phyloP scores from a whole-genome alignment of 2,888 invertebrate genomes.

The Chorisops tibialis region DNA sequence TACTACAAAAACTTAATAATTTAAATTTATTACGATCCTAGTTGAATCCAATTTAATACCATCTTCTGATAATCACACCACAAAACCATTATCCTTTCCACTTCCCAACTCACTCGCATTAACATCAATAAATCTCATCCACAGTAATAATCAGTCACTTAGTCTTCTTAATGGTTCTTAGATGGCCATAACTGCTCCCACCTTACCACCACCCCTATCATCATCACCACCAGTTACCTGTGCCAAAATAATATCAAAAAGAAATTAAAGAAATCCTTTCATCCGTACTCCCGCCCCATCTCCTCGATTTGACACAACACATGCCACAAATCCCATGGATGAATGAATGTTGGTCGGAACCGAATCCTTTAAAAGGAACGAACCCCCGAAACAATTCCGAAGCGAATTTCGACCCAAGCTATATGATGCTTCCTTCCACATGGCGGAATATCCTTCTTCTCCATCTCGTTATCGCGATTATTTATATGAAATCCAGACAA shows the following conservation, averaged over 20 bases:
- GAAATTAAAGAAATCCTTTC: conserved; percentile 11
- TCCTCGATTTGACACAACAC: background rate
- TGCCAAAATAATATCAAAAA: conserved; percentile 20
- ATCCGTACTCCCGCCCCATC: background rate
- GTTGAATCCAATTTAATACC: too few species aligned
- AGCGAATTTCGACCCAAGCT: background rate
- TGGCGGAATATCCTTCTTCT: background rate
- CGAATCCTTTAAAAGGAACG: background rate
- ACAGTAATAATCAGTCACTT: conserved; percentile 23
- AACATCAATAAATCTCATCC: conserved; percentile 25
- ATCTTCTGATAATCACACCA: too few species aligned
- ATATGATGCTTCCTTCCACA: background rate
- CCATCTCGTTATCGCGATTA: too few species aligned
- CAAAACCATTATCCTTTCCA: too few species aligned
- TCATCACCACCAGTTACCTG: conserved; percentile 3
- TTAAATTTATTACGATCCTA: too few species aligned
- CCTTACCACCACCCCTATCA: background rate
- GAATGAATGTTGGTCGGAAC: background rate
- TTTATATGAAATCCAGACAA: too few species aligned
- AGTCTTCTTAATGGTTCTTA: conserved; percentile 15
- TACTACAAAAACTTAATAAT: too few species aligned
- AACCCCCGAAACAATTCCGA: background rate
- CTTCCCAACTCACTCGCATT: conserved; percentile 1
- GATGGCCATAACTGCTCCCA: background rate
- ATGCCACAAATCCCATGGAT: conserved; percentile 9